Base-by-base conservation (phyloP, 2,113 vertebrate genomes). In the Pseudopipra pipra region DNA sequence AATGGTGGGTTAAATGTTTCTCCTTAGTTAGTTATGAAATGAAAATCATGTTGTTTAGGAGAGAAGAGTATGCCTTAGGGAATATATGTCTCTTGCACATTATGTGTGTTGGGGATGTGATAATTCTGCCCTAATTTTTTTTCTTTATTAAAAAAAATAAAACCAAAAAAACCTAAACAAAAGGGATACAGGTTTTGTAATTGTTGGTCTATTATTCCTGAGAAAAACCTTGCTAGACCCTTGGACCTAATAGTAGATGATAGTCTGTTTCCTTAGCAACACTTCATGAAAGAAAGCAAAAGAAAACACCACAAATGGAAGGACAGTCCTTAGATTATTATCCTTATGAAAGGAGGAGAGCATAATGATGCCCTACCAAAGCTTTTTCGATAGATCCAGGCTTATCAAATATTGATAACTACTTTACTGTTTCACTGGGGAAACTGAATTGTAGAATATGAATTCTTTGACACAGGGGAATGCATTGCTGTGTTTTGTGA, bases 241-340 rank as follows among this genome's bases (percentile, higher is more conserved):
- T 58, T 92, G 74, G 74, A 82, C 73, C n/a, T 87, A 49, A 49
- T 33, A 43, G 71, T 73, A 76, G 78, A 20, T 91, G 78, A 77
- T 58, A 51, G 46, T 78, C 58, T 79, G 93, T 96, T 96, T 89
- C 93, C 94, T 87, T 96, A 95, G 95, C 93, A 96, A 93, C 89
- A 51, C 78, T 93, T 89, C 89, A 83, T 89, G 81, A 73, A 85
- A 82, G 87, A 63, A 95, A 87, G 56, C 70, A 87, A 68, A 89
- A 73, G 70, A 78, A 80, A 85, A 78, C 43, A 49, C 54, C 72
- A 20, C 66, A 68, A 82, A 83, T 87, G 51, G 63, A 80, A 63
- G 68, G 92, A 25, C 41, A 59, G 68, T 51, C 65, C 35, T 93
- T 71, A 74, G 55, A 31, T 86, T 59, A 89, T 93, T 47, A 62